Percentiles rank a stretch among this genome's conserved stretches.
Evolutionary conservation across 2,113 vertebrate genomes (phyloP).

Genomic region (Halcyon malimbica): DNA sequence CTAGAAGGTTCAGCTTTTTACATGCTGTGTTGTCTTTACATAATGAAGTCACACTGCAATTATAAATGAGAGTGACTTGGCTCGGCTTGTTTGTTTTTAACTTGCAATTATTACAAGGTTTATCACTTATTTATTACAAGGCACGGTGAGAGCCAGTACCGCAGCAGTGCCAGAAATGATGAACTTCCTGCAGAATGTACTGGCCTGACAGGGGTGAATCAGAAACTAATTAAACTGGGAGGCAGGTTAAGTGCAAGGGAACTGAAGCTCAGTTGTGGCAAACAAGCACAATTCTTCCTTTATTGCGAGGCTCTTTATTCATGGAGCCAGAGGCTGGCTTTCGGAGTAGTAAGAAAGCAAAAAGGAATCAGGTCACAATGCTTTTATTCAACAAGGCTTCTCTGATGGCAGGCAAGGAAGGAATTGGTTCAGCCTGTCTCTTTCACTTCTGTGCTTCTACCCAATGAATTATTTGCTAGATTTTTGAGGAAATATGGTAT

Average conservation of each 20-base stretch:
- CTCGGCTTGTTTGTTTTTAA: slow-evolving; percentile 28
- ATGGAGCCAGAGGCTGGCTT: background rate
- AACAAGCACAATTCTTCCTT: background rate
- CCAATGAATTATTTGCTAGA: background rate
- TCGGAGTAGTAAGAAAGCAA: background rate
- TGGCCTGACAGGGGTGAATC: slow-evolving; percentile 37
- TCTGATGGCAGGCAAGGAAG: background rate
- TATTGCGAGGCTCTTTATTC: background rate
- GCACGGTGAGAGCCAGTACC: slow-evolving; percentile 28
- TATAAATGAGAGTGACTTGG: slow-evolving; percentile 62
- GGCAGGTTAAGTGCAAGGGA: slow-evolving; percentile 29
- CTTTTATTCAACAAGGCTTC: background rate
- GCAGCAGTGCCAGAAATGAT: slow-evolving; percentile 43
- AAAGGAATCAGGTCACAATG: background rate
- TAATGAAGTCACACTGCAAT: slow-evolving; percentile 63
- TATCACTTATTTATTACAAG: slow-evolving; percentile 52
- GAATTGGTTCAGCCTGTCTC: background rate
- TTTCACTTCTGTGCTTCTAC: background rate
- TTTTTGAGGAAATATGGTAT: background rate
- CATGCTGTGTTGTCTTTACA: slow-evolving; percentile 9
- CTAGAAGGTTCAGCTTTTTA: slow-evolving; percentile 39
- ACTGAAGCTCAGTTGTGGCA: slow-evolving; percentile 15
- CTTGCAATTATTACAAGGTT: slow-evolving; percentile 56
- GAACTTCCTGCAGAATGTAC: slow-evolving; percentile 59
- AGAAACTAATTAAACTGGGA: slow-evolving; percentile 59